A percentile compares a stretch with the other conserved stretches of the same genome.
phyloP scores from a whole-genome alignment of 2,888 invertebrate species.

The Zootermopsis nevadensis region DNA sequence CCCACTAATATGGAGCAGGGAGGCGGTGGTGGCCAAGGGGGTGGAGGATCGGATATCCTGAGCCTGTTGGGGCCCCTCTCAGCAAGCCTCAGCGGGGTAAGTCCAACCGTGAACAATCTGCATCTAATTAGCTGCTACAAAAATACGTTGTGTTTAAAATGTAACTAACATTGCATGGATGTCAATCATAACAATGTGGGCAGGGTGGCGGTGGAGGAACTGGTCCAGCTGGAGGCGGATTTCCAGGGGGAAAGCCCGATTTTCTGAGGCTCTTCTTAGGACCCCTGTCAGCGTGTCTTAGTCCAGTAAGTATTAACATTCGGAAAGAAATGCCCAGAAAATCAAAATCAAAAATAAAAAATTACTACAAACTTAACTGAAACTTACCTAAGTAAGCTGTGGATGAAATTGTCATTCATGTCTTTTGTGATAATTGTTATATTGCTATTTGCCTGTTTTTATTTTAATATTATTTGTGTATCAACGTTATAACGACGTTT shows the following conservation, averaged over 20 bases:
- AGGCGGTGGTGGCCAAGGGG: not conserved
- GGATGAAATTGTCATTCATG: no score
- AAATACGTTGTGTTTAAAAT: no score
- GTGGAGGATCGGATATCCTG: conserved; percentile 32
- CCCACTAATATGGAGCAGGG: not conserved
- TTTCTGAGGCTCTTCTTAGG: not conserved
- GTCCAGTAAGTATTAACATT: conserved; percentile 12
- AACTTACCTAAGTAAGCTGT: no score
- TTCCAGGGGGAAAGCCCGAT: not conserved
- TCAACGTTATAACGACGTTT: no score
- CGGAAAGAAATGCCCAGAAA: no score
- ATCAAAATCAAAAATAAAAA: no score
- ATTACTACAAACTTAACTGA: no score
- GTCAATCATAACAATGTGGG: not conserved
- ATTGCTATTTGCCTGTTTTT: no score
- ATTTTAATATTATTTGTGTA: no score
- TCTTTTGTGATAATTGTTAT: no score
- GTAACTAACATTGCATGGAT: not conserved
- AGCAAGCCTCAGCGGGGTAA: conserved; percentile 32
- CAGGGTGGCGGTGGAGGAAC: not conserved
- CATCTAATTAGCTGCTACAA: no score
- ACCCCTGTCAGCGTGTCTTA: not conserved
- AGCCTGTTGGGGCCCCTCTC: conserved; percentile 11
- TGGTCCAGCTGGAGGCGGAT: not conserved
- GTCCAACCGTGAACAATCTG: not conserved